These are phyloP conservation scores for Peromyscus leucopus DNA, from an alignment of 2,113 vertebrate genomes.

Conservation along the genomic window DNA sequence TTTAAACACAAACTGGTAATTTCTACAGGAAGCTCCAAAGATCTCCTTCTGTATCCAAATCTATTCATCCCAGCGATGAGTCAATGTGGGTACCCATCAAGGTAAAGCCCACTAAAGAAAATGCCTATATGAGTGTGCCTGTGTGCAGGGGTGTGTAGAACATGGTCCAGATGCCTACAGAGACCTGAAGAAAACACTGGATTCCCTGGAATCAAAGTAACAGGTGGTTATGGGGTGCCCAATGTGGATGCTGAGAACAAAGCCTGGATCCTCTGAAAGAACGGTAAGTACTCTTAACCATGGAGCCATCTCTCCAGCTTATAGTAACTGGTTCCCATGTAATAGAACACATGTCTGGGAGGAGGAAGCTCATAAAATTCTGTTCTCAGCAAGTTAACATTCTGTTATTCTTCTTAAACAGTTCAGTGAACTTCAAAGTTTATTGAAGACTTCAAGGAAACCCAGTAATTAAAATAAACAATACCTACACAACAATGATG, in stretches of 20 bases:
- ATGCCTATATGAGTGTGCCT: neutral
- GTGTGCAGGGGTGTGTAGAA: rapidly evolving
- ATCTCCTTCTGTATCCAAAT: neutral
- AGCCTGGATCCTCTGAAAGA: neutral
- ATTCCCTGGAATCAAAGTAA: neutral
- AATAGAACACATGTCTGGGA: neutral
- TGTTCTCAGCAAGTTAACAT: neutral
- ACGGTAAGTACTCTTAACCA: neutral
- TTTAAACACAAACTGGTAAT: neutral
- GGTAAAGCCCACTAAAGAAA: neutral
- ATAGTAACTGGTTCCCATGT: neutral
- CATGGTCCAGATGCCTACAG: neutral
- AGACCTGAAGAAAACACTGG: neutral
- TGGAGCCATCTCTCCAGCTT: neutral
- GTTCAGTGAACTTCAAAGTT: neutral
- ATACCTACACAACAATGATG: neutral
- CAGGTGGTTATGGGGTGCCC: neutral
- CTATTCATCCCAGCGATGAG: neutral
- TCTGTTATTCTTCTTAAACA: neutral
- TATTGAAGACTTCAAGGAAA: neutral
- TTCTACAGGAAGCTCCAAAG: neutral
- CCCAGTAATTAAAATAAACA: neutral
- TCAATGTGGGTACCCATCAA: neutral
- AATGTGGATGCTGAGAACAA: neutral
- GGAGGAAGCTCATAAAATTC: neutral